Evolutionary conservation across 2,113 vertebrate genomes (phyloP), one percentile per base, ranked within the genome.

Genomic region (Forbesichthys agassizii): DNA sequence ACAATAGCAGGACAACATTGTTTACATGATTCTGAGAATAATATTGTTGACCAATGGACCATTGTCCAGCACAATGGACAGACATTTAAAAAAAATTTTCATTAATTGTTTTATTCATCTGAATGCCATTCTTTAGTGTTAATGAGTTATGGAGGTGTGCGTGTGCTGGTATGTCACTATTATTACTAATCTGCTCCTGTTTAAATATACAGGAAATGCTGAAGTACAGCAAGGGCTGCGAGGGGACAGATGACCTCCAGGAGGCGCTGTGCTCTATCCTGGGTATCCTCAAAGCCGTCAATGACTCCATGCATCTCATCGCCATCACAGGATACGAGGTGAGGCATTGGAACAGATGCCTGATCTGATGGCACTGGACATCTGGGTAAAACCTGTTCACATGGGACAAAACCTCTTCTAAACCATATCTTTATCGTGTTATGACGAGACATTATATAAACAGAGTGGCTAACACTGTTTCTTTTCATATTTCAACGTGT

Each of bases 221-320:
- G 58, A 99, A 99, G 77, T 98, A 98, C 87, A 98, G 98, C 80
- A 96, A 94, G 81, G 93, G 95, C 75, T 96, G 96, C 1, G 95
- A 96, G 9, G 97, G 96, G 3, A 93, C 94, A 0, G 94, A 95
- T 63, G 96, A 97, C 89, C 95, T 99, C 11, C 96, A 99, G 89
- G 94, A 97, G 82, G 98, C 98, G 0, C 93, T 99, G 10, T 93
- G 94, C n/a, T 97, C 97, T 77, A 99, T 99, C 64, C 82, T 99
- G 84, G 97, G 96, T 71, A 98, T 99, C 90, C 94, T 99, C 68
- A 99, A 99, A 86, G 96, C 97, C 0, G 96, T 99, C 46, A 99
- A 99, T 16, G 98, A 99, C 90, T 99, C 98, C 73, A 99, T 99
- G 97, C 98, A 99, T 81, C 96, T 98, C 77, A 98, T 99, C 14